These are phyloP conservation scores for Cochlearius cochlearius DNA, from an alignment of 2,113 vertebrate species.

Conservation along the genomic window DNA sequence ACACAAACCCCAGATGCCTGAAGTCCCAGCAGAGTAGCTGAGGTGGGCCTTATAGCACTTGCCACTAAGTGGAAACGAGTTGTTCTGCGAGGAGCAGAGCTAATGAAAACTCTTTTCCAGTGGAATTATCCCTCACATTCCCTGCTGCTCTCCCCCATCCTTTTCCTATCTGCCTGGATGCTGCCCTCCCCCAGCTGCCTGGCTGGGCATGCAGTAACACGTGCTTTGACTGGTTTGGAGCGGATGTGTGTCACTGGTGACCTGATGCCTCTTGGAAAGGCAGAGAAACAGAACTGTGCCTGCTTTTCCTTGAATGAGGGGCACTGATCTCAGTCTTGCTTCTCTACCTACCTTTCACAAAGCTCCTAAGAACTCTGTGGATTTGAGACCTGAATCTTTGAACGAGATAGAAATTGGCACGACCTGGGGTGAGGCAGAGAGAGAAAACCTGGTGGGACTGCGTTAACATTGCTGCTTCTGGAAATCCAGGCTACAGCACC, in stretches of 20 bases:
- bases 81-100: background rate
- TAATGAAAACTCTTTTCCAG: background rate
- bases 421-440: background rate
- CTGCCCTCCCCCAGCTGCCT: background rate
- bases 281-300: background rate
- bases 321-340: background rate
- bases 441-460: background rate
- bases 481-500: background rate
- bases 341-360: background rate
- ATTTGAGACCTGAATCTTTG: background rate
- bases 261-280: background rate
- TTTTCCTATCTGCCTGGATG: accelerated
- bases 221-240: background rate
- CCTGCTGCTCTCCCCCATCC: background rate
- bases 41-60: background rate
- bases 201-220: accelerated
- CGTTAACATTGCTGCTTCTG: background rate
- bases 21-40: background rate
- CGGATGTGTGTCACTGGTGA: background rate
- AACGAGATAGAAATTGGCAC: background rate
- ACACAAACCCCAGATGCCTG: background rate
- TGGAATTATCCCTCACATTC: background rate
- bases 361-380: background rate
- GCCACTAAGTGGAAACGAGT: background rate
- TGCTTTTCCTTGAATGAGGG: background rate